phyloP scores from a whole-genome alignment of 2,888 invertebrate species.

The Melolontha melolontha region DNA sequence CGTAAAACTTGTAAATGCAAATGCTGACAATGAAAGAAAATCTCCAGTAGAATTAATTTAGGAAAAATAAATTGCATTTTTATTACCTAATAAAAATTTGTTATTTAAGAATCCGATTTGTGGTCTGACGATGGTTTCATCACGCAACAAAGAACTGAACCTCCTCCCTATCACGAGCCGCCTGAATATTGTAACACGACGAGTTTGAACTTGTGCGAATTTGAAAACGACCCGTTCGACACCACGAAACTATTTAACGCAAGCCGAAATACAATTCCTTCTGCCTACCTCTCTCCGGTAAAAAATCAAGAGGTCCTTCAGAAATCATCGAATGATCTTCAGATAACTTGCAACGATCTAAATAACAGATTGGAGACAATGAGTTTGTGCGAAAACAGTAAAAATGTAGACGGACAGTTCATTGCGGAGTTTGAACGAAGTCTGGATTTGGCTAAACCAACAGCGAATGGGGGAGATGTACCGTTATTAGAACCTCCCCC shows the following conservation, averaged over 20 bases:
- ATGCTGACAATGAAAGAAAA: too few species aligned
- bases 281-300: slow-evolving; percentile 44
- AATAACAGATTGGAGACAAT: slow-evolving; percentile 27
- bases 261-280: slow-evolving; percentile 14
- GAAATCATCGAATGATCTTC: slow-evolving; percentile 57
- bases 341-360: slow-evolving; percentile 14
- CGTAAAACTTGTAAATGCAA: too few species aligned
- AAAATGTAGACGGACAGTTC: slow-evolving; percentile 71
- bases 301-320: slow-evolving; percentile 55
- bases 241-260: slow-evolving; percentile 65
- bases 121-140: slow-evolving; percentile 46
- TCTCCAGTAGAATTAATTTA: too few species aligned
- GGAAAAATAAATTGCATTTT: too few species aligned
- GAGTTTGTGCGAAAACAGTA: slow-evolving; percentile 53
- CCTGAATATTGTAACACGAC: slow-evolving; percentile 70
- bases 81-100: too few species aligned
- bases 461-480: slow-evolving; percentile 56
- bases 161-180: slow-evolving; percentile 69
- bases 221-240: slow-evolving; percentile 74
- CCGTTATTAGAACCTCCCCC: slow-evolving; percentile 68
- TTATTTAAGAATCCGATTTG: slow-evolving; percentile 32
- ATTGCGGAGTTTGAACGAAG: slow-evolving; percentile 76
- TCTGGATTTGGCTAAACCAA: slow-evolving; percentile 56
- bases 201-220: slow-evolving; percentile 53
- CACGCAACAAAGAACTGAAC: slow-evolving; percentile 50